A percentile compares a stretch with the other conserved stretches of the same genome.
Evolutionary conservation across 2,797 vertebrate species (phyloP).

Genomic region (Danio tinwini): DNA sequence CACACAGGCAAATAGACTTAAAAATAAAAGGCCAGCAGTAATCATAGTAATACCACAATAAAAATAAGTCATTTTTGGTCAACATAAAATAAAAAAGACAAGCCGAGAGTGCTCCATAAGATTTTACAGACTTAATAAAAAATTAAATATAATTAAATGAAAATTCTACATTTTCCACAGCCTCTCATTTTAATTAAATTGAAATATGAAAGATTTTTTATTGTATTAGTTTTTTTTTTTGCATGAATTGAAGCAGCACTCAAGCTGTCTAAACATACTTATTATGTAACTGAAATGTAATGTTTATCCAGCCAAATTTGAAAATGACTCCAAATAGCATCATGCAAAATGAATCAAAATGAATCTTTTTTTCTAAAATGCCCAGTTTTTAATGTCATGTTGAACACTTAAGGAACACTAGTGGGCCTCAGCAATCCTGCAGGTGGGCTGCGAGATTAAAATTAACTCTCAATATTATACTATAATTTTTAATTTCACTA

Average conservation of each 20-base stretch:
- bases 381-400: neutral
- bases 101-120: neutral
- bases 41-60: slow-evolving; percentile 40
- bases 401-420: too few species aligned
- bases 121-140: too few species aligned
- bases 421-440: too few species aligned
- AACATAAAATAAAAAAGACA: neutral
- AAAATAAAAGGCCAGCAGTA: slow-evolving; percentile 13
- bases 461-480: too few species aligned
- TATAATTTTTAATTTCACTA: too few species aligned
- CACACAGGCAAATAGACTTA: slow-evolving; percentile 4
- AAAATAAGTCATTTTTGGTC: neutral
- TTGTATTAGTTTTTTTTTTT: neutral
- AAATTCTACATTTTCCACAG: too few species aligned
- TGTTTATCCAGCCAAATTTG: slow-evolving; percentile 1
- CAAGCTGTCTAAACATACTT: neutral
- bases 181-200: too few species aligned
- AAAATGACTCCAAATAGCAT: neutral
- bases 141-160: neutral
- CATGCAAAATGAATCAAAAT: neutral
- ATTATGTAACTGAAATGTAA: too few species aligned
- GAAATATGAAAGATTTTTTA: neutral
- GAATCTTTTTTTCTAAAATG: too few species aligned
- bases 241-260: neutral
- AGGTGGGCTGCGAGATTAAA: too few species aligned